Percentiles rank a stretch among this genome's conserved stretches.
Conservation (phyloP, 2,888 invertebrate genomes). For the Gymnosoma rotundatum region DNA sequence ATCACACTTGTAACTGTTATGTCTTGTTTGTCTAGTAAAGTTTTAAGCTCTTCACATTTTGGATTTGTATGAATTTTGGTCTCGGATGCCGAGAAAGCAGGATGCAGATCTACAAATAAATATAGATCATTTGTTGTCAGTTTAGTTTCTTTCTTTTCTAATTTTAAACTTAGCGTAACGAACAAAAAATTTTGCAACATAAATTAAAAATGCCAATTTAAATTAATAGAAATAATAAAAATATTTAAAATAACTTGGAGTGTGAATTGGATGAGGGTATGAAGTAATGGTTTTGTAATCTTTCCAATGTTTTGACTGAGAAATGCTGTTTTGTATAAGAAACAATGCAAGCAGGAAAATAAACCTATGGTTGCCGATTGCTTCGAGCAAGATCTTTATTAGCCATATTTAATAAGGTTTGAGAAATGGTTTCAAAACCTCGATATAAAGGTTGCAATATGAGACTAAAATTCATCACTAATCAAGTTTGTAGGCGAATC, state of each 20-base stretch:
- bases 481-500: too few relatives aligned
- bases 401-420: too few relatives aligned
- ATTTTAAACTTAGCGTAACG: constrained; percentile 19
- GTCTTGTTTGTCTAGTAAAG: constrained; percentile 58
- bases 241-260: not conserved
- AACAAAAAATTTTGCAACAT: constrained; percentile 11
- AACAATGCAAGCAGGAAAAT: not conserved
- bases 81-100: constrained; percentile 83
- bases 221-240: constrained; percentile 7
- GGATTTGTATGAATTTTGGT: constrained; percentile 80
- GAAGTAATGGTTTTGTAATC: constrained; percentile 6
- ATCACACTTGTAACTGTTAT: constrained; percentile 13
- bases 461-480: too few relatives aligned
- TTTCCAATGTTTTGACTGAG: not conserved
- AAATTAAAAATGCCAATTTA: constrained; percentile 18
- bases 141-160: constrained; percentile 33
- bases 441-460: too few relatives aligned
- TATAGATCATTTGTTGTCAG: constrained; percentile 77
- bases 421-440: too few relatives aligned
- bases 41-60: constrained; percentile 75
- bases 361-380: not conserved
- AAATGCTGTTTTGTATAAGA: not conserved
- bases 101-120: constrained; percentile 83
- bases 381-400: too few relatives aligned
- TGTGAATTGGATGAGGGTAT: constrained; percentile 31